Conservation (phyloP, 2,888 invertebrate species). For the Thyatira batis region DNA sequence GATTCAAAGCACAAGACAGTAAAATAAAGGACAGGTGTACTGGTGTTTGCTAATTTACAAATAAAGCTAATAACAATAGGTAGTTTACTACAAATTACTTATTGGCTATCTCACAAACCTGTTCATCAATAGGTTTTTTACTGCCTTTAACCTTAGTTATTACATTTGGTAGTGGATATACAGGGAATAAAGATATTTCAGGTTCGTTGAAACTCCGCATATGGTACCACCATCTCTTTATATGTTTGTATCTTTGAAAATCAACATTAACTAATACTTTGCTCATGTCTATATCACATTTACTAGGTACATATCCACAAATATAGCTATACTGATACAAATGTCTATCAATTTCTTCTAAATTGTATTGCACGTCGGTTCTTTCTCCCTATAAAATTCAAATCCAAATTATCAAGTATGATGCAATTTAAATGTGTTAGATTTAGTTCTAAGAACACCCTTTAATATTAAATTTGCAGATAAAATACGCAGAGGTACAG, state of each 20-base stretch:
- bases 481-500: background rate
- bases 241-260: conserved; percentile 66
- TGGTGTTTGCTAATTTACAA: conserved; percentile 4
- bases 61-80: conserved; percentile 14
- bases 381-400: conserved; percentile 60
- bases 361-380: conserved; percentile 40
- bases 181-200: conserved; percentile 73
- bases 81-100: conserved; percentile 19
- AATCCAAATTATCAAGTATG: conserved; percentile 31
- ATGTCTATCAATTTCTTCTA: conserved; percentile 65
- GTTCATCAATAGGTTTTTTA: conserved; percentile 49
- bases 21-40: conserved; percentile 15
- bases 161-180: conserved; percentile 41
- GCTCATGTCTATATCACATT: conserved; percentile 70
- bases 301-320: conserved; percentile 79
- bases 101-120: conserved; percentile 50
- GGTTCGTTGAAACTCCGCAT: conserved; percentile 81
- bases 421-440: conserved; percentile 34
- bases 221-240: conserved; percentile 84
- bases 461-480: background rate
- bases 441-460: background rate
- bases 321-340: conserved; percentile 81
- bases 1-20: conserved; percentile 34
- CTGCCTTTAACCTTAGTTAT: conserved; percentile 40
- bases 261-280: conserved; percentile 55